Evolutionary conservation across 2,888 invertebrate genomes (phyloP), one percentile per base, ranked within the genome.

Genomic region (Sesia apiformis): DNA sequence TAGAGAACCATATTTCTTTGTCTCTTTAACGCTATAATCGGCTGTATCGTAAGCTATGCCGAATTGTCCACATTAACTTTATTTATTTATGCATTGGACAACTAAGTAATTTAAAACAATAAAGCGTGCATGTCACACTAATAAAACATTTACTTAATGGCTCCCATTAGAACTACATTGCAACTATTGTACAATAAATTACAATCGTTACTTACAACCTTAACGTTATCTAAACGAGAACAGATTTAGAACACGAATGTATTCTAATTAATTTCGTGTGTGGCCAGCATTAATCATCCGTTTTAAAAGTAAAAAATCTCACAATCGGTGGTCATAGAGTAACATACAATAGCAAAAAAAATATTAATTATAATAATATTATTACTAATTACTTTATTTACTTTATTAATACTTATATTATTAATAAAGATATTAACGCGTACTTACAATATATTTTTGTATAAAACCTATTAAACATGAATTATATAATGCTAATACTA

Each of bases 261-360:
- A 52, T 56, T 51, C 58, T 58, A 65, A 65, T 65, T 62, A 64
- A 61, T 64, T 60, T 60, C 55, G 46, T 52, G 53, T 58, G 54
- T 54, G 56, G 8, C 53, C 40, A 52, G 52, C 63, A 67, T 65
- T 61, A 61, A 62, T 65, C 63, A 63, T 59, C 3, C 38, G 1
- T 23, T 7, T 50, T 50, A 50, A 50, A 50, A 50, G 5, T 23
- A 23, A 23, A 50, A 8, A 50, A 38, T 50, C 38, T 50, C 6
- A 23, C 23, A 4, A 38, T 23, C 38, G 5, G 8, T 50, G 2
- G 4, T 39, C 8, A 42, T 7, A 42, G 7, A 42, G 42, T 42
- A n/a, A 8, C 8, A 5, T 52, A 23, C 52, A 40, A 4, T 23
- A 8, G 8, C 4, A 4, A 52, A 40, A 4, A 40, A n/a, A 23